Conservation (phyloP, 2,113 vertebrate species). For the Antidorcas marsupialis region DNA sequence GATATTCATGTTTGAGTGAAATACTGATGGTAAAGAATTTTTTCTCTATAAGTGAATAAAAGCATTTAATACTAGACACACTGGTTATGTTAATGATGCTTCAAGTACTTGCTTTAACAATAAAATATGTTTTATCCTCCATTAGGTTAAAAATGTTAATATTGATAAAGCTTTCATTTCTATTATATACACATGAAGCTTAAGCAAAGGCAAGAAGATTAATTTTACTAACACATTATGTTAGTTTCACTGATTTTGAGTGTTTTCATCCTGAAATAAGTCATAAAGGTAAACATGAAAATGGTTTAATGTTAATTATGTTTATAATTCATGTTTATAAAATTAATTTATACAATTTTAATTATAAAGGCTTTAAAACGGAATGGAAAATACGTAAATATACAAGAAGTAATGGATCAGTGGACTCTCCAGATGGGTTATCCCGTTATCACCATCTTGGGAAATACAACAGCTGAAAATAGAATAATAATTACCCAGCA, state of each 20-base stretch:
- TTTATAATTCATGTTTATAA: slow-evolving; percentile 15
- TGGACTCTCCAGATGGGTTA: slow-evolving; percentile 99
- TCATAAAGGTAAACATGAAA: slow-evolving; percentile 33
- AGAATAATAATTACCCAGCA: slow-evolving; percentile 90
- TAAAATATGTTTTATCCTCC: slow-evolving; percentile 1
- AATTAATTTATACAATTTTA: slow-evolving; percentile 61
- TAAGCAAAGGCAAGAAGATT: slow-evolving; percentile 18
- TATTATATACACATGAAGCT: neutral
- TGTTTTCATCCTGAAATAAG: slow-evolving; percentile 24
- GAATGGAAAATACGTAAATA: slow-evolving; percentile 93
- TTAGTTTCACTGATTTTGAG: slow-evolving; percentile 24
- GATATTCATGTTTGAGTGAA: slow-evolving; percentile 24
- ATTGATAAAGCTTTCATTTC: neutral
- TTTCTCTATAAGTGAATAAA: neutral
- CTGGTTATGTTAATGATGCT: slow-evolving; percentile 7
- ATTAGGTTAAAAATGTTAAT: slow-evolving; percentile 38
- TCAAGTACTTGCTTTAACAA: slow-evolving; percentile 23
- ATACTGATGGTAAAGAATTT: slow-evolving; percentile 30
- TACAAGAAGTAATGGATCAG: slow-evolving; percentile 95
- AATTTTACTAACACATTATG: slow-evolving; percentile 9
- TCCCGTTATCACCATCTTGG: slow-evolving; percentile 93
- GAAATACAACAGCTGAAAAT: slow-evolving; percentile 88
- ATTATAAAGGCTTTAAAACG: slow-evolving; percentile 89
- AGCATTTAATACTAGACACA: slow-evolving; percentile 15
- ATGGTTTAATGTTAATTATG: slow-evolving; percentile 34